Evolutionary conservation across 2,888 invertebrate genomes (phyloP), one percentile per base, ranked within the genome.

Genomic region (Baronia brevicornis): DNA sequence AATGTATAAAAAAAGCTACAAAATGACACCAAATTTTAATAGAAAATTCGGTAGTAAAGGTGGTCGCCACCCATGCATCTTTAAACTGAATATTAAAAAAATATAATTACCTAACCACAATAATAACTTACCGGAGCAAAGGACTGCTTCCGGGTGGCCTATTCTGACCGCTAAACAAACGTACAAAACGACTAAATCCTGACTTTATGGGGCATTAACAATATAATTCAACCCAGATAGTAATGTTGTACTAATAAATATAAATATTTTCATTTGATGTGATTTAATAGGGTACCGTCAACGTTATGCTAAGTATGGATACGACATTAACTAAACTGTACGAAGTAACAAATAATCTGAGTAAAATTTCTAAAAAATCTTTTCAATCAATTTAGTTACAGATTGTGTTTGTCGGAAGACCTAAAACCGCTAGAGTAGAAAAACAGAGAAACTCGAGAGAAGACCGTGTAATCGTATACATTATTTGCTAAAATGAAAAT

Each of bases 201-300:
- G 40, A 51, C 40, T 77, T 80, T 80, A 79, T 69, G 68, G 63
- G 44, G 55, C 52, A 59, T 52, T 71, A 61, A 71, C 61, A 62
- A 66, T 64, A 79, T 80, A 74, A 80, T 68, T 75, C 72, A 73
- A 64, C 60, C 63, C 51, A 63, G 57, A 66, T 68, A 59, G 52
- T 66, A 57, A 60, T 61, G 62, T 61, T 53, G 57, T 42, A 50
- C 55, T 68, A 69, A 72, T 73, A 77, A 75, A 78, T 77, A 77
- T 67, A 67, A 77, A 77, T 78, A 75, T 69, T 72, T 70, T 68
- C 61, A 66, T 64, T 59, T 67, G 54, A 58, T 61, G 58, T 77
- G 77, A 77, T 78, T 77, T 78, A 78, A 74, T 69, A 57, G 60
- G 52, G 54, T 54, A 46, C 40, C 14, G 13, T 10, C 24, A 33